Evolutionary conservation across 2,113 vertebrate species (phyloP).

Genomic region (Psittacara wagleri): DNA sequence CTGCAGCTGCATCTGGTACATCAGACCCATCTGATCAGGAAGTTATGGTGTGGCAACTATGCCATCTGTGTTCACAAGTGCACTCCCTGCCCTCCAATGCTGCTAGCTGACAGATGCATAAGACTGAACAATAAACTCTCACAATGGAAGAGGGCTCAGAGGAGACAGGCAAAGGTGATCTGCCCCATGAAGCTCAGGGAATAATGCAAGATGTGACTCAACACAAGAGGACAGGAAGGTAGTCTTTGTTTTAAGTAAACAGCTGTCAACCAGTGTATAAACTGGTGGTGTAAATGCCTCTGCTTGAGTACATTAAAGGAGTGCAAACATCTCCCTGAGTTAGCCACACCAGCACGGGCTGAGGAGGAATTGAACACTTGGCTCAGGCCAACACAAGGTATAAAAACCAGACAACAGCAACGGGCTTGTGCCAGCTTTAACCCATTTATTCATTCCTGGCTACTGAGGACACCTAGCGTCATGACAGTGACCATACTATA

Average conservation of each 20-base stretch:
- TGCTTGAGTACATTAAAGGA: background rate
- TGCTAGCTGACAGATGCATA: background rate
- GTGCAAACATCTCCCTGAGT: background rate
- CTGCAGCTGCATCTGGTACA: background rate
- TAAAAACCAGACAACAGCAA: background rate
- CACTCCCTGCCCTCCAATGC: background rate
- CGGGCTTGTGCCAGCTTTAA: background rate
- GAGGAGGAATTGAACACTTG: accelerated
- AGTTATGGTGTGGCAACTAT: background rate
- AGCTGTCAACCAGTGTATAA: background rate
- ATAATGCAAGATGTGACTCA: background rate
- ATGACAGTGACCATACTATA: background rate
- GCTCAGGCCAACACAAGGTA: background rate
- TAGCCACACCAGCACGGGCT: background rate
- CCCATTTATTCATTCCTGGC: background rate
- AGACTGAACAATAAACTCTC: background rate
- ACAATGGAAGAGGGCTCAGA: background rate
- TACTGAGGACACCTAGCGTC: background rate
- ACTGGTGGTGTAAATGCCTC: background rate
- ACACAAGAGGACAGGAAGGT: background rate
- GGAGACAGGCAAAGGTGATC: background rate
- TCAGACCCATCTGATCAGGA: background rate
- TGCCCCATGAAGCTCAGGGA: background rate
- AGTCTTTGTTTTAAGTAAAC: background rate
- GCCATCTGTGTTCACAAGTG: accelerated